phyloP scores from a whole-genome alignment of 1,140 invertebrate genomes.

The Saccostrea glomerata region DNA sequence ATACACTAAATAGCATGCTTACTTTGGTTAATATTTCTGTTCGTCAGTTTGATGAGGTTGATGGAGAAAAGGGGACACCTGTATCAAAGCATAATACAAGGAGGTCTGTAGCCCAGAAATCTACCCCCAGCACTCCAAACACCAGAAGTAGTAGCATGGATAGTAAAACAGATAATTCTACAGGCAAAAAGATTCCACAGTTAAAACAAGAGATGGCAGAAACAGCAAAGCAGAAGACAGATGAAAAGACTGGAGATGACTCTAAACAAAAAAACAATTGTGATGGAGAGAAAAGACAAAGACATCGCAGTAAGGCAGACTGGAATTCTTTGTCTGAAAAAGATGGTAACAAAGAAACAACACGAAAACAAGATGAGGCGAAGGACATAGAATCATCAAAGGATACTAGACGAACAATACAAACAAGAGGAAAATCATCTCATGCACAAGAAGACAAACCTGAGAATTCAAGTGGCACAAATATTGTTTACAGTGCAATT shows the following conservation, averaged over 20 bases:
- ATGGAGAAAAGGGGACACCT: conserved; percentile 22
- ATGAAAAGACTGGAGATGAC: background rate
- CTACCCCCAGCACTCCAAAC: background rate
- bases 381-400: background rate
- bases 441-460: background rate
- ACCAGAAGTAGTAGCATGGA: background rate
- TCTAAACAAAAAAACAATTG: background rate
- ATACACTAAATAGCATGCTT: too few relatives aligned
- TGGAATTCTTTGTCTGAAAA: background rate
- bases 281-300: conserved; percentile 10
- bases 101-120: conserved; percentile 7
- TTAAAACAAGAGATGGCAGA: conserved; percentile 6
- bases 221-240: background rate
- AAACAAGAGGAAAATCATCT: background rate
- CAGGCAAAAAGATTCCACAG: background rate
- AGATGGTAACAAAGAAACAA: background rate
- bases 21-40: too few relatives aligned
- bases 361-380: background rate
- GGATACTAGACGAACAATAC: background rate
- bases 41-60: conserved; percentile 32
- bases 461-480: background rate
- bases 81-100: conserved; percentile 6
- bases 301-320: conserved; percentile 6
- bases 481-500: conserved; percentile 9
- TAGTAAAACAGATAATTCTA: background rate